Percentiles rank a stretch among this genome's conserved stretches.
Evolutionary conservation across 2,888 invertebrate species (phyloP).

Genomic region (Folsomia candida): DNA sequence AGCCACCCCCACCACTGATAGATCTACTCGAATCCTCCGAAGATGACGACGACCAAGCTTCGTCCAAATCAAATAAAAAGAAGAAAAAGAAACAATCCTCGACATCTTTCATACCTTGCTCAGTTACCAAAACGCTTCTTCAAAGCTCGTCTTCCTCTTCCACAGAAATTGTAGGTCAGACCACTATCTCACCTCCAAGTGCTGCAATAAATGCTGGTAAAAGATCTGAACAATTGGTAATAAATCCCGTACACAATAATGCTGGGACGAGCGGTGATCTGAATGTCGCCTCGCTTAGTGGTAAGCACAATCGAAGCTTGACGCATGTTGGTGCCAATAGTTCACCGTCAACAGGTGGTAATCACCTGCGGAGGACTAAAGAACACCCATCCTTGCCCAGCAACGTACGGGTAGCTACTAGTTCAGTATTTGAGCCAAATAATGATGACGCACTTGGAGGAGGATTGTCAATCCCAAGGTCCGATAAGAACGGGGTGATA

Average conservation of each 20-base stretch:
- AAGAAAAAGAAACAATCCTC: background rate
- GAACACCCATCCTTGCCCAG: background rate
- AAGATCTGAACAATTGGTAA: background rate
- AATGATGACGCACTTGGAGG: background rate
- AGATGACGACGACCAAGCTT: background rate
- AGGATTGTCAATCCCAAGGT: background rate
- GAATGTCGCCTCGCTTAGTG: background rate
- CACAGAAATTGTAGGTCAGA: no score
- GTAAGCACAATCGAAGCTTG: background rate
- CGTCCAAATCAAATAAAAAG: background rate
- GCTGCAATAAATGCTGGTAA: background rate
- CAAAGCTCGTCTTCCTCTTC: no score
- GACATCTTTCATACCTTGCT: no score
- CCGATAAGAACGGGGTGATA: background rate
- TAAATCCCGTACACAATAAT: background rate
- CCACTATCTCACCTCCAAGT: no score
- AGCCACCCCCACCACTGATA: background rate
- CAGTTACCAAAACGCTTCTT: no score
- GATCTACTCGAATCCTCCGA: background rate
- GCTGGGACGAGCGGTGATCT: no score
- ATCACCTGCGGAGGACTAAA: background rate
- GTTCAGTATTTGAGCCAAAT: slow-evolving; percentile 1
- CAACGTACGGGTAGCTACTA: background rate
- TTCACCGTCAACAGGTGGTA: background rate
- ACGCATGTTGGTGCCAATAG: background rate